Percentiles rank a stretch among this genome's conserved stretches.
phyloP scores from a whole-genome alignment of 2,797 vertebrate species.

The Sus cebifrons region DNA sequence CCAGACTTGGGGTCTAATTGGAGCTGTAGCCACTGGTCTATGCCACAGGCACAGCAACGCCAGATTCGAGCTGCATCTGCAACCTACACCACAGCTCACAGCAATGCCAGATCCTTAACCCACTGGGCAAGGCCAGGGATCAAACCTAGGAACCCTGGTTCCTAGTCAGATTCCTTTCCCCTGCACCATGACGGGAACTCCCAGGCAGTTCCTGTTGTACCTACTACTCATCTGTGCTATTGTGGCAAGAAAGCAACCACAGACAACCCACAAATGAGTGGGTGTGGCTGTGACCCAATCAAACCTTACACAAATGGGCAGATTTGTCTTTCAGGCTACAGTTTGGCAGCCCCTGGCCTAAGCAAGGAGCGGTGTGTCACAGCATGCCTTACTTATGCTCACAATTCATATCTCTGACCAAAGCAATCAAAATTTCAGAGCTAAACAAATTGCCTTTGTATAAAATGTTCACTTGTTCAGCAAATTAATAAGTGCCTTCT shows the following conservation, averaged over 20 bases:
- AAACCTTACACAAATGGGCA: neutral
- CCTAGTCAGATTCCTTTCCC: no score
- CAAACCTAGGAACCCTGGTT: no score
- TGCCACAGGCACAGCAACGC: no score
- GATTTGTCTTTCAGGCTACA: neutral
- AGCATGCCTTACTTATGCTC: neutral
- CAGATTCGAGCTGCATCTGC: no score
- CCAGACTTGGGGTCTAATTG: no score
- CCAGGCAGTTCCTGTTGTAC: neutral
- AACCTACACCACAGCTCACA: no score
- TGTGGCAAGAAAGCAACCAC: neutral
- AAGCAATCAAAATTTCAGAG: constrained; percentile 50
- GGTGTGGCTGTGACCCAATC: neutral
- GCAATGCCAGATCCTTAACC: no score
- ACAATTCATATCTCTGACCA: constrained; percentile 33
- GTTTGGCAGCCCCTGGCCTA: neutral
- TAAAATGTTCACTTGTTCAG: constrained; percentile 56
- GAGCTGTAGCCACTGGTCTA: no score
- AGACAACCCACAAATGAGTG: neutral
- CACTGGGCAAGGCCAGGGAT: no score
- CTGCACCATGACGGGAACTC: no score
- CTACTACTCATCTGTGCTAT: neutral
- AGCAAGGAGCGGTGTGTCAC: neutral
- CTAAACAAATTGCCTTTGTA: constrained; percentile 47
- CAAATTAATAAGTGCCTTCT: constrained; percentile 25